Base-by-base conservation (phyloP, 2,113 vertebrate genomes). In the Gyps fulvus region DNA sequence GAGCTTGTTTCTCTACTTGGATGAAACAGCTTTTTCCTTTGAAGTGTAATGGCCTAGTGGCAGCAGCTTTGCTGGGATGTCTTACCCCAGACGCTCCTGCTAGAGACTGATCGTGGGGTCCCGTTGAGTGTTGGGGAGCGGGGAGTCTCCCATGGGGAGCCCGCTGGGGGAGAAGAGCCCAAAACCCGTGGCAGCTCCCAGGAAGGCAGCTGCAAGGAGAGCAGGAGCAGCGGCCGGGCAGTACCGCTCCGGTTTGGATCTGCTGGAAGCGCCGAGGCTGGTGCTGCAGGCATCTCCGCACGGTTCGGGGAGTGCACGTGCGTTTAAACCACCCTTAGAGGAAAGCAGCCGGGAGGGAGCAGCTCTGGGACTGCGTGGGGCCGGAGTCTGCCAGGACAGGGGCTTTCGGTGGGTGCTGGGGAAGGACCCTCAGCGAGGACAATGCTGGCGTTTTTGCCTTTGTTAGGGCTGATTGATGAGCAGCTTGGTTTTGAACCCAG, bases 41-140 rank as follows among this genome's bases (percentile, higher is more conserved):
- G 83, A 83, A 95, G 87, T 16, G 2, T 45, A 43, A 13, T 42
- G 65, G 49, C 40, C 38, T 79, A 40, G 65, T 71, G 85, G 59
- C 58, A 32, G 58, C 6, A 1, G 22, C 71, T 58, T 78, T 31
- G 36, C 88, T 57, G 81, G 50, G 94, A 11, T 10, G 5, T 42
- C 31, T 69, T 16, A n/a, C 10, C 69, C 87, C 66, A 45, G 27
- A 11, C 14, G 8, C 15, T 54, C n/a, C 73, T 83, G n/a, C 25
- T 34, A 21, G 92, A 50, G 65, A 22, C 16, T 32, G 77, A 57
- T 83, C 1, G 0, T 58, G 76, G 86, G 57, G 47, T 58, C 52
- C 40, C 0, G 0, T 3, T 47, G 80, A 22, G 38, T 5, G 22
- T 0, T 38, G 47, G 26, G 74, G 42, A 67, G 32, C 1, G 0